Evolutionary conservation across 30 jellyfish, hydroid and myxozoan species (phyloP), one percentile per base, ranked within the genome.

Genomic region (Aurelia sp.): DNA sequence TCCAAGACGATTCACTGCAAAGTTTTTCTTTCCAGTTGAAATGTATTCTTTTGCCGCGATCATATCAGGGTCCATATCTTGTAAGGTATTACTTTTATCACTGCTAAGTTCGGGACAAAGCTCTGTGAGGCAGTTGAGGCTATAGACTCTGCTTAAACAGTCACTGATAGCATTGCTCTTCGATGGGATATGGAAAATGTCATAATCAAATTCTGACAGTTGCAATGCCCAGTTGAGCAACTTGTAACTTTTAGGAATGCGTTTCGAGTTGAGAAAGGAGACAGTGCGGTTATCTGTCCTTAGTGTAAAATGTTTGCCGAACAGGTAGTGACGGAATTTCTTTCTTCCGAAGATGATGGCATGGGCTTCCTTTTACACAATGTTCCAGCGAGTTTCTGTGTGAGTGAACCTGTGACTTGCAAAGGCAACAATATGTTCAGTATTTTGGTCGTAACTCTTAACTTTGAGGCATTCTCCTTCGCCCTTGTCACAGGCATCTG

Each of bases 111-210:
- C 44, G 57, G 86, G 86, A 11, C 20, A 72, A 15, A 13, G 12
- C 58, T 18, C 86, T 61, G 35, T n/a, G 31, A 74, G 73, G 35
- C 20, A 74, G 48, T 78, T 78, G 78, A 78, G 50, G 30, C 89
- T 59, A 53, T 61, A 79, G 4, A 61, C 5, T 6, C 47, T 35
- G 47, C 47, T 35, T 35, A 35, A 35, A 35, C 47, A 35, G 47
- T 35, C 47, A 16, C 17, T 13, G 72, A 55, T 40, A 48, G 72
- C 17, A 37, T 73, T 11, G 47, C 5, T 35, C 47, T 35, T 35
- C 5, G 47, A 35, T 35, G 47, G 47, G 47, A 35, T 35, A 35
- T 73, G 85, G 20, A 33, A 37, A 19, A 73, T 55, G 40, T 73
- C 78, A 55, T 73, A 73, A 20, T 12, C 27, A 73, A 50, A 50